phyloP scores from a whole-genome alignment of 92 coral and sea anemone species.

The Phenganax stokvisi region DNA sequence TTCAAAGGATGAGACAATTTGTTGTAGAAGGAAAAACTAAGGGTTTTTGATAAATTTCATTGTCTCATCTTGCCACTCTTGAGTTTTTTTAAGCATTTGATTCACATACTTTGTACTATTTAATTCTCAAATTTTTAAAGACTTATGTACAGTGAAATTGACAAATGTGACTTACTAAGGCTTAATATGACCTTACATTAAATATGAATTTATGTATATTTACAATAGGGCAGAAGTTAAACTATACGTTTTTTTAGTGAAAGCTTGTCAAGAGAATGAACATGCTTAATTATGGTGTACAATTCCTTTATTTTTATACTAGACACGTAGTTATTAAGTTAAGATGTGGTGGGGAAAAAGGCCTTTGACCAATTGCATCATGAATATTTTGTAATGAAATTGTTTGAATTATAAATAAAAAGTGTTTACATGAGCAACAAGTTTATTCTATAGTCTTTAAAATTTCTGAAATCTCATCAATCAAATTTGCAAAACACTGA shows the following conservation, averaged over 20 bases:
- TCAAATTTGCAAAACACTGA: no score
- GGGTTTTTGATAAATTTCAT: not conserved
- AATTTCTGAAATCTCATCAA: no score
- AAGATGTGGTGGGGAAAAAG: not conserved
- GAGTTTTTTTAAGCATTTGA: not conserved
- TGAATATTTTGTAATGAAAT: not conserved
- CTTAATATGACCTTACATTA: not conserved
- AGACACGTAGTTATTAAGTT: not conserved
- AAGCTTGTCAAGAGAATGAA: not conserved
- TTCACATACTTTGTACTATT: conserved; percentile 7
- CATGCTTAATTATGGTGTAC: not conserved
- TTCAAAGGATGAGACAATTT: not conserved
- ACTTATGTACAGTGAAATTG: conserved; percentile 10
- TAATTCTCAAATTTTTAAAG: conserved; percentile 17
- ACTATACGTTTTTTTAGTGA: conserved; percentile 11
- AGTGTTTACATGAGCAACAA: no score
- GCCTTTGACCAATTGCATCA: not conserved
- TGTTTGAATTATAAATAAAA: no score
- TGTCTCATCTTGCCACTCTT: not conserved
- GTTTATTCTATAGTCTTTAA: no score
- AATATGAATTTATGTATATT: not conserved
- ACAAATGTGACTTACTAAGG: conserved; percentile 4
- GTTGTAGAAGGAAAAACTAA: not conserved
- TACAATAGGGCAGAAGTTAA: not conserved
- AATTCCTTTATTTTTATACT: conserved; percentile 18